Evolutionary conservation across 2,113 vertebrate species (phyloP), one percentile per base, ranked within the genome.

Genomic region (Apteryx owenii): DNA sequence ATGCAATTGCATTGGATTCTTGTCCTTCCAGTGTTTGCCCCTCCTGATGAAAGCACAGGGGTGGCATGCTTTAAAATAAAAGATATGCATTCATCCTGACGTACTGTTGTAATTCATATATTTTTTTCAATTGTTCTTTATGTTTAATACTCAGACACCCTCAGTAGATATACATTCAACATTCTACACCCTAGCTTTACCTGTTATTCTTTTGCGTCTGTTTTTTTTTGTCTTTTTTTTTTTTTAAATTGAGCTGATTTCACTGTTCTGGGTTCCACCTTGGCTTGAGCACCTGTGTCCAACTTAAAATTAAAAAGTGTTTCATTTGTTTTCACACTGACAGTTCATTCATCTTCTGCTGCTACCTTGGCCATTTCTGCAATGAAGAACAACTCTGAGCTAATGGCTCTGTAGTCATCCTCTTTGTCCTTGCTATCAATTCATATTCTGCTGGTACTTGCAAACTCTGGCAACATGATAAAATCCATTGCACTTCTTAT

Each of bases 371-470:
- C 84, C 91, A 85, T 80, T 96, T 91, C 75, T 66, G 50, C 81
- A 85, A 58, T 33, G 68, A 96, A 72, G 91, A 93, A 73, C 70
- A 85, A 22, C 48, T 83, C 85, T 91, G 75, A 95, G 53, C 58
- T 95, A 96, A 95, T 70, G 76, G 79, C 58, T 93, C 48, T 95
- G 25, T 82, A 96, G 89, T 88, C 93, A 93, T 80, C 62, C 75
- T 94, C 75, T 96, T 96, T 96, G 93, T 95, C 95, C 96, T 97
- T 97, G 78, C 40, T 89, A 73, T 85, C 71, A 82, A n/a, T 96
- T 91, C 75, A 29, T 80, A 96, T 93, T 90, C 91, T 77, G 20
- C 78, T 89, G 62, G 48, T 82, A 58, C 40, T 68, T 82, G 51
- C 42, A 89, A 88, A 12, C 25, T 72, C 38, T 85, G 71, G 85